Evolutionary conservation across 2,797 vertebrate species (phyloP), one percentile per base, ranked within the genome.

Genomic region (Erpetoichthys calabaricus): DNA sequence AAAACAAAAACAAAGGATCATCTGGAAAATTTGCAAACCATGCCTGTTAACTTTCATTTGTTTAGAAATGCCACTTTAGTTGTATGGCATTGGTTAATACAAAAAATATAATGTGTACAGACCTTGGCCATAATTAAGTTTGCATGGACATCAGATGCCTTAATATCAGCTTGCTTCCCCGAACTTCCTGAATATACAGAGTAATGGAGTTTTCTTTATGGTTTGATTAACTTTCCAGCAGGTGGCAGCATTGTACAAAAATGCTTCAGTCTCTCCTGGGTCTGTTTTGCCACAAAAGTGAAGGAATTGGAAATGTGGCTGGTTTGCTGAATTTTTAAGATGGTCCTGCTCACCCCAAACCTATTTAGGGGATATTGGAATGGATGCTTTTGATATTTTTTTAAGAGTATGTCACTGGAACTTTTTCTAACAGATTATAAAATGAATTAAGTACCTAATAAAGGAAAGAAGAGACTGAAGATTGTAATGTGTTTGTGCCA

Each of bases 401-500:
- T 43, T 45, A 41, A 57, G 53, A 50, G 45, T 51, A 51, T 56
- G 42, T 59, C 58, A 49, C 54, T 63, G 57, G 58, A 59, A 59
- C 47, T 10, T 49, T 6, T 56, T 45, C 44, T 42, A n/a, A 53
- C 59, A 45, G 56, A 55, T 51, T 58, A 46, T n/a, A 47, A 43
- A 59, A 45, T 53, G 49, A 42, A 56, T 47, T 52, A 59, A 55
- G 57, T 57, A 52, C 46, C 50, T 53, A 59, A 52, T 45, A 59
- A 56, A 46, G 52, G 71, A 60, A 70, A 80, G 75, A 80, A 83
- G 54, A 59, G 80, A 81, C 80, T 79, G 73, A 81, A 81, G 83
- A 85, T 84, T 88, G 86, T 88, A 86, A 84, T 82, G 81, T 87
- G 82, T 83, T 81, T 83, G 86, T 88, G 86, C 86, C 86, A 88